A percentile compares a stretch with the other conserved stretches of the same genome.
Evolutionary conservation across 2,113 vertebrate species (phyloP).

Genomic region (Mus pahari): DNA sequence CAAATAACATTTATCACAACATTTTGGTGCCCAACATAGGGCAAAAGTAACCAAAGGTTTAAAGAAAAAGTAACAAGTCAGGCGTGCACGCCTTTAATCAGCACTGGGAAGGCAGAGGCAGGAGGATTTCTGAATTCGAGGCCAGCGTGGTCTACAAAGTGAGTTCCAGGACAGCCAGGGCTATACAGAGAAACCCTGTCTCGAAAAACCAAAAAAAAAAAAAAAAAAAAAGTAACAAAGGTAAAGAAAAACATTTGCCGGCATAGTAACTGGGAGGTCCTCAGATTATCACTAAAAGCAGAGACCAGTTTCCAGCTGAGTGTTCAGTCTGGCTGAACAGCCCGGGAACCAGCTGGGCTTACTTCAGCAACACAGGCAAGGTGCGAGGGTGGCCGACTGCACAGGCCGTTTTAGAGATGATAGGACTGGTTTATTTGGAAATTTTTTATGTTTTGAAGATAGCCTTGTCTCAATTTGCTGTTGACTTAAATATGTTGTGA

Average conservation of each 20-base stretch:
- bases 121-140: no score
- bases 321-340: no score
- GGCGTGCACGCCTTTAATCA: no score
- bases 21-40: no score
- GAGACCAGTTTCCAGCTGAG: background rate
- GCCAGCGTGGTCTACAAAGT: no score
- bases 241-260: background rate
- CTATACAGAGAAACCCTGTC: no score
- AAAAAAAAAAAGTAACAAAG: background rate
- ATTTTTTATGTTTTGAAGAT: background rate
- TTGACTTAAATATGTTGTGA: background rate
- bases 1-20: no score
- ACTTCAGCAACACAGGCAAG: rapidly evolving
- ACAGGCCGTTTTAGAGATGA: background rate
- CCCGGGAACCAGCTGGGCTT: background rate
- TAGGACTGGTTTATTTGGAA: background rate
- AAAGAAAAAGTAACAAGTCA: no score
- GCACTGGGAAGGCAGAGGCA: no score
- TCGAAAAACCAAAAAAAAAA: no score
- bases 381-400: background rate
- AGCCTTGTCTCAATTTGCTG: background rate
- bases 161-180: no score
- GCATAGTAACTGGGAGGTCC: background rate
- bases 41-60: no score
- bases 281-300: background rate